Conservation (phyloP, 2,888 invertebrate genomes). For the Euplexia lucipara region DNA sequence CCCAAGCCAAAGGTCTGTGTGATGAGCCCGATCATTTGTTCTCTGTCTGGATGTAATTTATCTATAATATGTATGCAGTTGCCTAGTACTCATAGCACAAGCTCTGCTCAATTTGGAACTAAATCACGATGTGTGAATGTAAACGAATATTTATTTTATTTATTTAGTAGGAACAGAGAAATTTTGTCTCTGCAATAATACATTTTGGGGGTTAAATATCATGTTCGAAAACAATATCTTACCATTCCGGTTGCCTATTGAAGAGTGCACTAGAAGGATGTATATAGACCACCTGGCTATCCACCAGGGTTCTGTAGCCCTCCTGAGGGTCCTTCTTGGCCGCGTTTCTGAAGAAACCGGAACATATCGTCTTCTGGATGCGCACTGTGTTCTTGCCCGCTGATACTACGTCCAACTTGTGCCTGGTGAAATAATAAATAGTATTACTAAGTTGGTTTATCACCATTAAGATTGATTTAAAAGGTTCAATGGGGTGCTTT, state of each 20-base stretch:
- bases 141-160: no score
- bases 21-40: no score
- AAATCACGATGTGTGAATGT: no score
- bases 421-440: constrained; percentile 86
- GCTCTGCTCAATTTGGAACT: no score
- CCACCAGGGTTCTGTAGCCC: constrained; percentile 98
- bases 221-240: constrained; percentile 66
- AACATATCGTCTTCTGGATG: constrained; percentile 99
- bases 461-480: background rate
- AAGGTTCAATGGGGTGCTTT: no score
- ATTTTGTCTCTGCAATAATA: no score
- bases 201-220: no score
- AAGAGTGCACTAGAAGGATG: constrained; percentile 99
- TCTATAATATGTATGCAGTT: no score
- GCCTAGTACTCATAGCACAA: no score
- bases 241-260: constrained; percentile 99
- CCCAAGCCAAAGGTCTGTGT: no score
- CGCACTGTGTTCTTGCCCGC: constrained; percentile 98
- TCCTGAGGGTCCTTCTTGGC: constrained; percentile 99
- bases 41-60: no score
- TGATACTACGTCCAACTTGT: constrained; percentile 98
- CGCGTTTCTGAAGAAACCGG: constrained; percentile 99
- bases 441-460: background rate
- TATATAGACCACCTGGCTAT: constrained; percentile 99
- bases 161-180: no score